phyloP scores from a whole-genome alignment of 2,797 vertebrate genomes.

The Nannoperca obscura region DNA sequence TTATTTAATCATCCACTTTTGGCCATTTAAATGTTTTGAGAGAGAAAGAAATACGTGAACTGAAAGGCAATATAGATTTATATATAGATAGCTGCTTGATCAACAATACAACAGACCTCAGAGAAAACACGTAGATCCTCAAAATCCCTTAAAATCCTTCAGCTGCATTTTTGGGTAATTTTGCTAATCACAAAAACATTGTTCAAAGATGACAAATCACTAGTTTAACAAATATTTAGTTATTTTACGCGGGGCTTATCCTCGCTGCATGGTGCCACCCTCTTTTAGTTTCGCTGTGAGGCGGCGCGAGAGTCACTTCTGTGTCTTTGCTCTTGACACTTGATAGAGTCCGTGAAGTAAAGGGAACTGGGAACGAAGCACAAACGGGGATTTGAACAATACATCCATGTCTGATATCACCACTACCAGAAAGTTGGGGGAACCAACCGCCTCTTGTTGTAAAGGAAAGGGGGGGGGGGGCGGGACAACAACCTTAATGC shows the following conservation, averaged over 20 bases:
- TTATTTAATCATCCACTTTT: not conserved
- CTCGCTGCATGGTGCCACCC: not conserved
- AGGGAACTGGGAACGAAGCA: not conserved
- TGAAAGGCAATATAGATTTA: not conserved
- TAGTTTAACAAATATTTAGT: not conserved
- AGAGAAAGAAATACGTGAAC: not conserved
- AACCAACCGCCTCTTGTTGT: not conserved
- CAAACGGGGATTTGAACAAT: not conserved
- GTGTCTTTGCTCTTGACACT: constrained; percentile 11
- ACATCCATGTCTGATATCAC: constrained; percentile 3
- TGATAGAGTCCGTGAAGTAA: not conserved
- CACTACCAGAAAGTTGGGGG: not conserved
- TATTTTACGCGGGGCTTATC: not conserved
- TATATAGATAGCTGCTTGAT: not conserved
- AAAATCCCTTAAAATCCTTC: not conserved
- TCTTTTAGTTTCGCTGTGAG: not conserved
- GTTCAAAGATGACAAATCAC: not conserved
- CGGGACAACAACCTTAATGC: not conserved
- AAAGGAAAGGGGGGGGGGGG: not conserved
- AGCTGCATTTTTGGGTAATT: not conserved
- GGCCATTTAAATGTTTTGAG: not conserved
- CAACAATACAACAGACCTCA: not conserved
- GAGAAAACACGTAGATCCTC: not conserved
- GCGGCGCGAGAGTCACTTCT: not conserved
- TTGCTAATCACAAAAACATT: constrained; percentile 1